Percentiles rank a stretch among this genome's conserved stretches.
Conservation (phyloP, 1,140 invertebrate genomes). For the Melitaea cinxia region DNA sequence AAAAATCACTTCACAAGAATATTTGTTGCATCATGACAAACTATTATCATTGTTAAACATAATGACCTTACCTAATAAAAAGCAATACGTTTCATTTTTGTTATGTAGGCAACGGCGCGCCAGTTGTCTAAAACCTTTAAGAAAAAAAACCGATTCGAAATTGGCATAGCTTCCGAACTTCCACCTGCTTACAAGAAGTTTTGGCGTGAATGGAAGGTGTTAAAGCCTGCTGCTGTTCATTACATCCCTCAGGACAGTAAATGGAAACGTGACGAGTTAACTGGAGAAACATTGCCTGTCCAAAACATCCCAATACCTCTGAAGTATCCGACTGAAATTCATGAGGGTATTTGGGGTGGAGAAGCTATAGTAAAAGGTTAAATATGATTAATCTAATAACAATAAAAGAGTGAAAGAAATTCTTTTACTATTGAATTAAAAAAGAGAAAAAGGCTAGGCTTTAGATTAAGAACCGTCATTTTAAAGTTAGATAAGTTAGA, state of each 20-base stretch:
- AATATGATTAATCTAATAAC: neutral
- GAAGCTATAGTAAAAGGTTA: slow-evolving; percentile 93
- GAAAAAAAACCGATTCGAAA: slow-evolving; percentile 81
- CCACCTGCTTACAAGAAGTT: slow-evolving; percentile 95
- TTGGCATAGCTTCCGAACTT: slow-evolving; percentile 85
- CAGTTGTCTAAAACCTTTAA: slow-evolving; percentile 73
- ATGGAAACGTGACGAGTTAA: slow-evolving; percentile 88
- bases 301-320: slow-evolving; percentile 92
- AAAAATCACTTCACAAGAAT: slow-evolving; percentile 10
- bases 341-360: slow-evolving; percentile 97
- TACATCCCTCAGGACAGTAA: slow-evolving; percentile 89
- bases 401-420: no score
- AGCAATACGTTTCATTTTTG: slow-evolving; percentile 5
- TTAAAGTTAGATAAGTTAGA: no score
- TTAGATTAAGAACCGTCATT: no score
- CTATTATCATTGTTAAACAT: slow-evolving; percentile 27
- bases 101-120: slow-evolving; percentile 66
- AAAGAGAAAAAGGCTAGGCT: no score
- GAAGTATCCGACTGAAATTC: slow-evolving; percentile 88
- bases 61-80: slow-evolving; percentile 41
- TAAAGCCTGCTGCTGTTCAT: slow-evolving; percentile 90
- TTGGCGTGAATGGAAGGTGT: slow-evolving; percentile 91
- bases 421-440: no score
- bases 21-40: slow-evolving; percentile 52
- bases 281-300: slow-evolving; percentile 86